Percentiles rank a stretch among this genome's conserved stretches.
Conservation (phyloP, 1,140 invertebrate species). For the Cyrtorhinus lividipennis region DNA sequence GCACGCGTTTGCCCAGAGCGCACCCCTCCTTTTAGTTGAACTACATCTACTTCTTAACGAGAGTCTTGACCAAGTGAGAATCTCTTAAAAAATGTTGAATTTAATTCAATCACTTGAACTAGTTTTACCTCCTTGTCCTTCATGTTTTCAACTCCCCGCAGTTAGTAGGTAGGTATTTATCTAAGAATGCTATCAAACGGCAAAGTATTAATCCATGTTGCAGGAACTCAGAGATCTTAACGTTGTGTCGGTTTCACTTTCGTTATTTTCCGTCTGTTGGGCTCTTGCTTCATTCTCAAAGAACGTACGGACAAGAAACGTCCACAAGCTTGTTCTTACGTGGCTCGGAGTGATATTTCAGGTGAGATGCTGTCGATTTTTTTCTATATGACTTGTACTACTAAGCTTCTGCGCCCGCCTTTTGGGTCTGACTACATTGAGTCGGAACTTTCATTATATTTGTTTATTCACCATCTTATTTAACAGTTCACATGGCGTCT, state of each 20-base stretch:
- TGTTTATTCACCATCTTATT: no score
- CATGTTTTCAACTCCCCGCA: no score
- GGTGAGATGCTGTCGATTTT: no score
- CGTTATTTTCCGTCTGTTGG: constrained; percentile 77
- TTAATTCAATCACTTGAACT: no score
- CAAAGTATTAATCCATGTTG: no score
- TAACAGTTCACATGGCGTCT: constrained; percentile 63
- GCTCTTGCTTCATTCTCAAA: constrained; percentile 80
- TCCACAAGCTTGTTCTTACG: constrained; percentile 68
- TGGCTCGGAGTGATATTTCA: constrained; percentile 81
- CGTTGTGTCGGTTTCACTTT: constrained; percentile 63
- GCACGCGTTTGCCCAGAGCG: constrained; percentile 74
- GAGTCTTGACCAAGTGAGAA: constrained; percentile 22
- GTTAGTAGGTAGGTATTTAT: neutral
- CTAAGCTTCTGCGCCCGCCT: no score
- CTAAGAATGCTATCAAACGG: no score
- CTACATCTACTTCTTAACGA: constrained; percentile 51
- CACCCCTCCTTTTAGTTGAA: constrained; percentile 73
- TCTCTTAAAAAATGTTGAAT: no score
- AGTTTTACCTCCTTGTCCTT: no score
- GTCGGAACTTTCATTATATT: no score
- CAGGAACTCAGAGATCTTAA: constrained; percentile 57
- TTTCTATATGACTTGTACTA: no score
- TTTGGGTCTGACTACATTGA: no score
- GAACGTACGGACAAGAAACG: constrained; percentile 62